phyloP scores from a whole-genome alignment of 92 coral and sea anemone species.

The Parazoanthus darwini region DNA sequence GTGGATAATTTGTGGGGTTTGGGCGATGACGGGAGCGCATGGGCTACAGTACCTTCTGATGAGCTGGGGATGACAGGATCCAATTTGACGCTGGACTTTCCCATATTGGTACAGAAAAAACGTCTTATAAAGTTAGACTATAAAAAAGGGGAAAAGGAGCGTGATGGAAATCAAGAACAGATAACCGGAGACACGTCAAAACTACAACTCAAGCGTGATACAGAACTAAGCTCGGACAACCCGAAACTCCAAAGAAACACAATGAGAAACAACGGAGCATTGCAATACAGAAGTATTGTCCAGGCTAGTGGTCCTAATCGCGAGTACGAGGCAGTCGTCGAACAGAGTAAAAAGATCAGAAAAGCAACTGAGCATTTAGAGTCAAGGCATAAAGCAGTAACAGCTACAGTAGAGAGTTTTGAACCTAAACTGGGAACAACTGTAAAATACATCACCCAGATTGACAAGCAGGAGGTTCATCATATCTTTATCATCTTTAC shows the following conservation, averaged over 20 bases:
- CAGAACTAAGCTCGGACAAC: background rate
- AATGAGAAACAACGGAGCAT: background rate
- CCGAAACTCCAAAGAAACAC: background rate
- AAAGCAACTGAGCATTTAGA: background rate
- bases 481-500: conserved; percentile 46
- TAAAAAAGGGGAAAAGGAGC: background rate
- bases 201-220: background rate
- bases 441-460: conserved; percentile 38
- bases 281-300: background rate
- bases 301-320: background rate
- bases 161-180: background rate
- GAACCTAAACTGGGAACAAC: background rate
- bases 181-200: background rate
- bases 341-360: background rate
- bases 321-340: background rate
- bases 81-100: background rate
- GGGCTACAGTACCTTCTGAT: too few relatives aligned
- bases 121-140: background rate
- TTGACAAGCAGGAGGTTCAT: conserved; percentile 47
- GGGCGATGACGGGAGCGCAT: background rate
- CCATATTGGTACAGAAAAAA: background rate
- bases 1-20: conserved; percentile 13
- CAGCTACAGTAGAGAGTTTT: background rate
- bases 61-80: background rate
- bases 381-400: background rate